Evolutionary conservation across 2,113 vertebrate species (phyloP).

Genomic region (Microtus oregoni): DNA sequence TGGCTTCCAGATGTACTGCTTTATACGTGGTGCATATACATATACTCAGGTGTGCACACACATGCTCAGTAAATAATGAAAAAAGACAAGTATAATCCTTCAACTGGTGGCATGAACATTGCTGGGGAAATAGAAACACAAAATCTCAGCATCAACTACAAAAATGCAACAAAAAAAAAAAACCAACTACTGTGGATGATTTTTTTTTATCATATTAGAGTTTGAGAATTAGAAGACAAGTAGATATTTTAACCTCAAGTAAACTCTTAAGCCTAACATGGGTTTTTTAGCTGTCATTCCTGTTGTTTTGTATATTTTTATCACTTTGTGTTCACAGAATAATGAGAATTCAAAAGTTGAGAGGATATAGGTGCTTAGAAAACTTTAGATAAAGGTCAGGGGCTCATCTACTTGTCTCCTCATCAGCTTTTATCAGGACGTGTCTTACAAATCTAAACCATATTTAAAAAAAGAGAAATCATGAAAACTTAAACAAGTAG

Average conservation of each 20-base stretch:
- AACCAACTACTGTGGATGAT: not conserved
- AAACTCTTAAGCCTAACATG: not conserved
- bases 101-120: not conserved
- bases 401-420: not conserved
- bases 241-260: not conserved
- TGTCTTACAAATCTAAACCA: constrained; percentile 70
- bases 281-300: not conserved
- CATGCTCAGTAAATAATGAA: not conserved
- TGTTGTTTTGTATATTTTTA: not conserved
- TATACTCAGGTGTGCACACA: not conserved
- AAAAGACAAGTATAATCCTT: not conserved
- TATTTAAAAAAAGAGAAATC: constrained; percentile 77
- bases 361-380: not conserved
- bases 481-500: constrained; percentile 85
- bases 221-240: not conserved
- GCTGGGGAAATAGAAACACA: not conserved
- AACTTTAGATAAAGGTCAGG: not conserved
- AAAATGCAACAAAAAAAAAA: not conserved
- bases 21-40: not conserved
- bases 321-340: not conserved
- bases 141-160: not conserved
- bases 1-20: not conserved
- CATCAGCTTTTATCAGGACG: constrained; percentile 55
- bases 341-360: not conserved
- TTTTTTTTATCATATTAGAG: not conserved